Conservation (phyloP, 2,888 invertebrate genomes). For the Dicycla oo region DNA sequence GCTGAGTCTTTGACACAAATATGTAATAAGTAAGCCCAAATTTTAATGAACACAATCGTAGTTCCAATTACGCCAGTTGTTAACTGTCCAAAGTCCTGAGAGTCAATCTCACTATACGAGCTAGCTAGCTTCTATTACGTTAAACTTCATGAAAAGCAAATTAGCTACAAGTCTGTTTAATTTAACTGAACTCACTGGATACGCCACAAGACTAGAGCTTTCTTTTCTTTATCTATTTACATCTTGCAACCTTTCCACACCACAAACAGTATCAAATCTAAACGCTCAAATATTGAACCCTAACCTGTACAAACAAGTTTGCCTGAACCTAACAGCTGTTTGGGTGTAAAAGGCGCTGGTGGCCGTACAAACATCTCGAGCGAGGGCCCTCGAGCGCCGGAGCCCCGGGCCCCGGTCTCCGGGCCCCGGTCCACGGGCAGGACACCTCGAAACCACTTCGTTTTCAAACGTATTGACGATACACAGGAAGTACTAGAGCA, state of each 20-base stretch:
- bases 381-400: conserved; percentile 55
- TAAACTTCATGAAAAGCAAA: background rate
- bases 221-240: conserved; percentile 6
- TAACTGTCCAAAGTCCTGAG: too few relatives aligned
- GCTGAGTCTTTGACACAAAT: background rate
- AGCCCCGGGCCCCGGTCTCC: conserved; percentile 11
- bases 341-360: conserved; percentile 58
- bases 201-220: too few relatives aligned
- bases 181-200: background rate
- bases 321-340: conserved; percentile 48
- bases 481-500: conserved; percentile 25
- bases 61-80: background rate
- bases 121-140: background rate
- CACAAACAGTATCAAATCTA: conserved; percentile 38
- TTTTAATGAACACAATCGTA: background rate
- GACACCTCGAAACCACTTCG: conserved; percentile 42
- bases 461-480: conserved; percentile 36
- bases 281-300: conserved; percentile 55
- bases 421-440: conserved; percentile 16
- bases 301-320: conserved; percentile 38
- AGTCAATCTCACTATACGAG: too few relatives aligned
- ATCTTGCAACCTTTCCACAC: background rate
- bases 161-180: background rate
- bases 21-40: background rate
- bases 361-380: conserved; percentile 59